Evolutionary conservation across 2,888 invertebrate species (phyloP).

Genomic region (Drosophila gaucha): DNA sequence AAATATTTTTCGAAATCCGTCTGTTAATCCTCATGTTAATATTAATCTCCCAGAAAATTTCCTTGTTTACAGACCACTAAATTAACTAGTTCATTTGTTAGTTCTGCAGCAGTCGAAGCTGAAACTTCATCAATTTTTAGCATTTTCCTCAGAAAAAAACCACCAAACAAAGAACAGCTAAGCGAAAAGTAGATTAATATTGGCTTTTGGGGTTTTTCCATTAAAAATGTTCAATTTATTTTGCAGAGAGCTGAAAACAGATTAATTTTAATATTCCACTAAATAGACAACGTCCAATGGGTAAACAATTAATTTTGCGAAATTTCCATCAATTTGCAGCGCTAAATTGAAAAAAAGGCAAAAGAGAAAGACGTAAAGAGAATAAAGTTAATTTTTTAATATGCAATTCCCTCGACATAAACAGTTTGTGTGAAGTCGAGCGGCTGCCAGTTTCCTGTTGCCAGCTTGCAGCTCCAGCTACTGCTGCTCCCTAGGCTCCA

Average conservation of each 20-base stretch:
- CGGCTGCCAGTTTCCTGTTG: not conserved
- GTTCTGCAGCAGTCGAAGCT: not conserved
- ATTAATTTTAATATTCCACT: conserved; percentile 48
- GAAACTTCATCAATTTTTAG: not conserved
- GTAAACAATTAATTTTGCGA: conserved; percentile 54
- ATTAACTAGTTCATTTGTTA: not conserved
- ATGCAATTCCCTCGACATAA: conserved; percentile 65
- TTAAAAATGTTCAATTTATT: conserved; percentile 30
- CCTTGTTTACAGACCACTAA: not conserved
- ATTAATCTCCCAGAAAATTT: not conserved
- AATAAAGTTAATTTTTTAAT: conserved; percentile 78
- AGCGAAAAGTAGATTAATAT: conserved; percentile 24
- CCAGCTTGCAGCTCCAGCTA: conserved; percentile 2
- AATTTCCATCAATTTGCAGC: conserved; percentile 68
- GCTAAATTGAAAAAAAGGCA: conserved; percentile 50
- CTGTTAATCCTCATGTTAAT: not conserved
- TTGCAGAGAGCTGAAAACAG: conserved; percentile 34
- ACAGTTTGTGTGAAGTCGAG: conserved; percentile 28
- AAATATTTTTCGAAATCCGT: not conserved
- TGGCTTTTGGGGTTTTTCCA: conserved; percentile 20
- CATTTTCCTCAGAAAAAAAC: not conserved
- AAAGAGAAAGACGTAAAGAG: conserved; percentile 4
- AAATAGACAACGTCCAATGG: conserved; percentile 32
- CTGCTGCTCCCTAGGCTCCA: conserved; percentile 15
- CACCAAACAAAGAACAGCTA: no score